Base-by-base conservation (phyloP, 2,797 vertebrate genomes). In the Pangasius mekongensis region DNA sequence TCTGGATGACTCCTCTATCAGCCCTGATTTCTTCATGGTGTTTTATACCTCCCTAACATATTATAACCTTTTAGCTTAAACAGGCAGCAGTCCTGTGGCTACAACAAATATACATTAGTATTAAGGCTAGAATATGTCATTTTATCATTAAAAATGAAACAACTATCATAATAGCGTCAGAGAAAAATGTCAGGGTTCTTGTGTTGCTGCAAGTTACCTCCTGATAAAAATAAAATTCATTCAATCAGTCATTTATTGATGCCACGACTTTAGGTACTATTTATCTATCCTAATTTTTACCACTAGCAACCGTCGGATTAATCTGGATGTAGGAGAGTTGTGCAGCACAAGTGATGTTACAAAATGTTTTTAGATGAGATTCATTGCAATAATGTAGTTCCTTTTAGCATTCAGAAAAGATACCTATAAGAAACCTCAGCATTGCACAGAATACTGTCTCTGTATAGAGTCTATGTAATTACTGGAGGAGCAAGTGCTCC, bases 1-100 rank as follows among this genome's bases (percentile, higher is more conserved):
- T 39, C 93, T 97, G 89, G 93, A 93, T 0, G 95, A 96, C 56
- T 89, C 90, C 1, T 95, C 96, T 0, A 91, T 97, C 74, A 91
- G 91, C 86, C 92, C 87, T 6, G 91, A 93, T 33, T 91, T 94
- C 0, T 96, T 97, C 89, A 91, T 92, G 90, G 91, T 92, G 90
- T 66, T 69, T 30, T 85, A 69, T 47, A 6, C n/a, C 24, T 39
- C 22, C 43, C 16, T n/a, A 30, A 67, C 16, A 43, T 88, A 22
- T 76, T 24, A 64, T 52, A 30, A 52, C 36, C 47, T 39, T 49
- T 58, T 5, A 78, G 69, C 36, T 43, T 58, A 78, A 24, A 78
- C n/a, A 56, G 20, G 39, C 69, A 83, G 43, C 36, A 49, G 1
- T 27, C 36, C 5, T 27, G 20, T 27, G 36, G 39, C 14, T 54